A percentile compares a stretch with the other conserved stretches of the same genome.
Evolutionary conservation across 2,113 vertebrate species (phyloP).

Genomic region (Lagopus muta): DNA sequence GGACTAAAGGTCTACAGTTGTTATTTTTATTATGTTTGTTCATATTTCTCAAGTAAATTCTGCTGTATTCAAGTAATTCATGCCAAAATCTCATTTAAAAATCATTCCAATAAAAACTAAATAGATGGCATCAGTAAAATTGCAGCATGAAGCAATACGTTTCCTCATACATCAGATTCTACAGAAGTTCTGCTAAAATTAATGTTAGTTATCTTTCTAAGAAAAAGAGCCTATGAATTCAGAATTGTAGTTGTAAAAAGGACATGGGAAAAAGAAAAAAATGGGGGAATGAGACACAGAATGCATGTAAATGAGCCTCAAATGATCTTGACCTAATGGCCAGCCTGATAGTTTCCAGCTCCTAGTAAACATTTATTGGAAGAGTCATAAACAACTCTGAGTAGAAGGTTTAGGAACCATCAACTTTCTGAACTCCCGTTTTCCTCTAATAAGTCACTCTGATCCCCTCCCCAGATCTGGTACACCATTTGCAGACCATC

Average conservation of each 20-base stretch:
- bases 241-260: neutral
- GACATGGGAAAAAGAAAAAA: neutral
- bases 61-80: neutral
- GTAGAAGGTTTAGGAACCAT: neutral
- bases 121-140: neutral
- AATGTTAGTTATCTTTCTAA: neutral
- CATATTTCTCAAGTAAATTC: neutral
- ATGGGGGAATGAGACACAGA: neutral
- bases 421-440: neutral
- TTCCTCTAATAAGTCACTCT: neutral
- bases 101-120: neutral
- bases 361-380: neutral
- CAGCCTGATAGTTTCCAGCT: neutral
- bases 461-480: neutral
- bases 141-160: neutral
- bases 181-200: neutral
- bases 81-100: neutral
- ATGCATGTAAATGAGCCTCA: neutral
- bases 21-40: neutral
- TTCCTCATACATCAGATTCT: neutral
- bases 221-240: neutral
- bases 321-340: neutral
- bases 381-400: neutral
- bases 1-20: neutral
- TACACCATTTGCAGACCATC: neutral